A percentile compares a stretch with the other conserved stretches of the same genome.
These are phyloP conservation scores for Disparrhopalites patrizii DNA, from an alignment of 2,888 invertebrate species.

Conservation along the genomic window DNA sequence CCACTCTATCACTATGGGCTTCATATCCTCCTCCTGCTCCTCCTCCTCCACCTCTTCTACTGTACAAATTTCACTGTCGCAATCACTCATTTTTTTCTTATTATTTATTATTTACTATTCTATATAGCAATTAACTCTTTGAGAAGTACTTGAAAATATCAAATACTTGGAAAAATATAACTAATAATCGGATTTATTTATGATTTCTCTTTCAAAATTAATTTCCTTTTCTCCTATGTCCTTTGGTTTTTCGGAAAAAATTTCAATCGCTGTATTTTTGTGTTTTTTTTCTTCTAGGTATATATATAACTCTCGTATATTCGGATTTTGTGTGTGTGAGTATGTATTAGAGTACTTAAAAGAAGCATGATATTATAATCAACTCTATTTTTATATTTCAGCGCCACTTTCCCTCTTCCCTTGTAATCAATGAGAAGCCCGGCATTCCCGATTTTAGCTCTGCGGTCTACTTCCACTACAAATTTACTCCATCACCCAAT, in stretches of 20 bases:
- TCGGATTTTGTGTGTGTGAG: too few species aligned
- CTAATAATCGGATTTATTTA: constrained; percentile 1
- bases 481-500: too few species aligned
- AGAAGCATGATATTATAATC: constrained; percentile 8
- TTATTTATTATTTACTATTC: constrained; percentile 1
- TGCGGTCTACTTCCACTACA: too few species aligned
- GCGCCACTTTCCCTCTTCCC: constrained; percentile 6
- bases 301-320: too few species aligned
- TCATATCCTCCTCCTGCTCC: constrained; percentile 34
- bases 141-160: too few species aligned
- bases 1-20: constrained; percentile 39
- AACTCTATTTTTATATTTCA: constrained; percentile 5
- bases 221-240: not conserved
- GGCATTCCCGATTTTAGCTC: constrained; percentile 10
- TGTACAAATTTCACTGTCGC: constrained; percentile 29
- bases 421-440: constrained; percentile 16
- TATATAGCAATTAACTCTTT: too few species aligned
- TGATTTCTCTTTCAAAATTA: not conserved
- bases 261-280: too few species aligned
- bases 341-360: not conserved
- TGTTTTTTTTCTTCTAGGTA: too few species aligned
- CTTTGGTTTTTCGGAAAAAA: too few species aligned
- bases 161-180: too few species aligned
- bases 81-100: constrained; percentile 40
- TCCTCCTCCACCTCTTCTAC: constrained; percentile 21